A percentile compares a stretch with the other conserved stretches of the same genome.
phyloP scores from a whole-genome alignment of 2,888 invertebrate species.

The Aporophyla lueneburgensis region DNA sequence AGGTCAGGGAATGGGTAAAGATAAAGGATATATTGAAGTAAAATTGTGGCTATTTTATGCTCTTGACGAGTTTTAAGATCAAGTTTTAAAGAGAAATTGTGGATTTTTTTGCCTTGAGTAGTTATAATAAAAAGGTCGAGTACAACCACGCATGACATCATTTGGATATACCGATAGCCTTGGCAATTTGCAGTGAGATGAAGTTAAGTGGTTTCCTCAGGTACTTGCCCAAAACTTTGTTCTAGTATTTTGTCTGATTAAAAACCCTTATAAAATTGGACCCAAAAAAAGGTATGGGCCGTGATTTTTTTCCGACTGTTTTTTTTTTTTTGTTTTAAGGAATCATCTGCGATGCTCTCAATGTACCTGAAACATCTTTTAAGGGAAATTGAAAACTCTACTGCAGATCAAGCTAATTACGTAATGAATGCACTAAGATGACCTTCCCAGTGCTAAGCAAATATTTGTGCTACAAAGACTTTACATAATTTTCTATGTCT shows the following conservation, averaged over 20 bases:
- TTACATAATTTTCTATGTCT: slow-evolving; percentile 45
- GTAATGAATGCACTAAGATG: slow-evolving; percentile 25
- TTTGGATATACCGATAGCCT: slow-evolving; percentile 14
- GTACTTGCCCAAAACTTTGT: neutral
- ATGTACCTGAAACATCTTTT: neutral
- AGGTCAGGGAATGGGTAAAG: neutral
- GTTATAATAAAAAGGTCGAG: neutral
- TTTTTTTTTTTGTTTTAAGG: neutral
- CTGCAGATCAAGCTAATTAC: neutral
- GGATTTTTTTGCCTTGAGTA: neutral
- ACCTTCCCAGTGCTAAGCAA: slow-evolving; percentile 33
- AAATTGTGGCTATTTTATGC: neutral
- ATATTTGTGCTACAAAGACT: slow-evolving; percentile 35
- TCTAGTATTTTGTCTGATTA: neutral
- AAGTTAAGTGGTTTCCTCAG: neutral
- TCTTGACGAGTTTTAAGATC: neutral
- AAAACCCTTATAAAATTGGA: neutral
- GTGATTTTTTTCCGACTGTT: neutral
- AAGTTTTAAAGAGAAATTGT: too few relatives aligned
- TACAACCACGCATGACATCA: neutral
- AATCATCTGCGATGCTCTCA: neutral
- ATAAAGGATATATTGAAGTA: neutral
- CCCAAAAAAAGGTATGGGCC: neutral
- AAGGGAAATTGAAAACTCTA: neutral
- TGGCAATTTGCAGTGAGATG: neutral